Evolutionary conservation across 2,888 invertebrate species (phyloP).

Genomic region (Machimus atricapillus): DNA sequence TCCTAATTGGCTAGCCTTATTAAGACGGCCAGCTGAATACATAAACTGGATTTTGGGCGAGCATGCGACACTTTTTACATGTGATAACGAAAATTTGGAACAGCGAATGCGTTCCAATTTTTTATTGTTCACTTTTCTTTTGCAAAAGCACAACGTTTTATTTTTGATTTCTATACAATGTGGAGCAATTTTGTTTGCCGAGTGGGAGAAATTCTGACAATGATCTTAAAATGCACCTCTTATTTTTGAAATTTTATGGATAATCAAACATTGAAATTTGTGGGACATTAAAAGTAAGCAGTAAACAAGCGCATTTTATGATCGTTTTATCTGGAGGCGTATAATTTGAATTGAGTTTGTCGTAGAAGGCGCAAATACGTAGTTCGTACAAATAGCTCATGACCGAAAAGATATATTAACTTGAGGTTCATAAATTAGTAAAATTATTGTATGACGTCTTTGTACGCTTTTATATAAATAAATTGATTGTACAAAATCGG

Average conservation of each 20-base stretch:
- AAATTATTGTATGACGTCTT: no score
- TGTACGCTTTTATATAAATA: no score
- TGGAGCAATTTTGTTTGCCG: not conserved
- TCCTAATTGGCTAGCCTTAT: conserved; percentile 10
- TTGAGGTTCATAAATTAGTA: not conserved
- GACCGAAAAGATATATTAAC: not conserved
- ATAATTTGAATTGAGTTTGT: not conserved
- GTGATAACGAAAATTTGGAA: not conserved
- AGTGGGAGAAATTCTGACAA: not conserved
- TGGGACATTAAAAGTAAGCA: not conserved
- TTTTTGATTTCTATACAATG: not conserved
- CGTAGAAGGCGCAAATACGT: not conserved
- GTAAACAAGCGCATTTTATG: not conserved
- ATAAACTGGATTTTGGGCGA: not conserved
- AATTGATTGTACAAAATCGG: no score
- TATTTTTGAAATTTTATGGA: not conserved
- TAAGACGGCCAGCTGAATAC: not conserved
- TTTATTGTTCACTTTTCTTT: not conserved
- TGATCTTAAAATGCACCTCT: not conserved
- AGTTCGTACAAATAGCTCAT: not conserved
- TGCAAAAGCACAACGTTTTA: not conserved
- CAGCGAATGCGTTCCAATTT: not conserved
- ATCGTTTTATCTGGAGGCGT: not conserved
- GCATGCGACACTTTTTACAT: not conserved
- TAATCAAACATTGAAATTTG: not conserved